A percentile compares a stretch with the other conserved stretches of the same genome.
Conservation (phyloP, 2,888 invertebrate species). For the Eutolmus rufibarbis region DNA sequence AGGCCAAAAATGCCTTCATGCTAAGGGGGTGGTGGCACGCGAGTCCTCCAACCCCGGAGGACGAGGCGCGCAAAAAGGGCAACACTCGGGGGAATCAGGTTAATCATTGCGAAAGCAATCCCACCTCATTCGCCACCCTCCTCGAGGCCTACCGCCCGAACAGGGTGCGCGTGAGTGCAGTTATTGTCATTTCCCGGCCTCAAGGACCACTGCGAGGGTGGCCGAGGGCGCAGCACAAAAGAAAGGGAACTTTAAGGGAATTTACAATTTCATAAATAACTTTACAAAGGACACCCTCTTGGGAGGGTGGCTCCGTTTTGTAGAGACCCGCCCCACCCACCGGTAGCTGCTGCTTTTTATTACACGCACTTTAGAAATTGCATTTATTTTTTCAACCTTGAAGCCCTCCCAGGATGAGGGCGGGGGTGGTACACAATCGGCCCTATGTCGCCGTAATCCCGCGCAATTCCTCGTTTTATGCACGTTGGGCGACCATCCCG, state of each 20-base stretch:
- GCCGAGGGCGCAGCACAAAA: background rate
- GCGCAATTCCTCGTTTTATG: slow-evolving; percentile 42
- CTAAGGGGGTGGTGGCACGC: background rate
- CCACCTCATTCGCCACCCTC: slow-evolving; percentile 11
- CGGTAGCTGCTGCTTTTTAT: slow-evolving; percentile 32
- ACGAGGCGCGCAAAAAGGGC: slow-evolving; percentile 18
- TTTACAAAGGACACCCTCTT: slow-evolving; percentile 29
- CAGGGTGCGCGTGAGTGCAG: slow-evolving; percentile 21
- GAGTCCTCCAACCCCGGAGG: background rate
- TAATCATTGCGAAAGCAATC: slow-evolving; percentile 49
- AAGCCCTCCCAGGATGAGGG: background rate
- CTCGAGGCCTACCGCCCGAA: background rate
- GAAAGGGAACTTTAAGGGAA: slow-evolving; percentile 49
- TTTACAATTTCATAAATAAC: slow-evolving; percentile 53
- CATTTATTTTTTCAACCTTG: slow-evolving; percentile 19
- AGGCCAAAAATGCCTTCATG: slow-evolving; percentile 7
- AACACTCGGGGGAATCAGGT: slow-evolving; percentile 51
- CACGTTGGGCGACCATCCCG: slow-evolving; percentile 50
- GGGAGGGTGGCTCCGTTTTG: background rate
- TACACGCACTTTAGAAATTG: slow-evolving; percentile 41
- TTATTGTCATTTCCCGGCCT: slow-evolving; percentile 19
- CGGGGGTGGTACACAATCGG: background rate
- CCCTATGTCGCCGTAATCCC: slow-evolving; percentile 1
- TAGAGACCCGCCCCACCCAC: background rate
- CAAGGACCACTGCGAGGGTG: background rate